Evolutionary conservation across 2,888 invertebrate species (phyloP).

Genomic region (Nemoura dubitans): DNA sequence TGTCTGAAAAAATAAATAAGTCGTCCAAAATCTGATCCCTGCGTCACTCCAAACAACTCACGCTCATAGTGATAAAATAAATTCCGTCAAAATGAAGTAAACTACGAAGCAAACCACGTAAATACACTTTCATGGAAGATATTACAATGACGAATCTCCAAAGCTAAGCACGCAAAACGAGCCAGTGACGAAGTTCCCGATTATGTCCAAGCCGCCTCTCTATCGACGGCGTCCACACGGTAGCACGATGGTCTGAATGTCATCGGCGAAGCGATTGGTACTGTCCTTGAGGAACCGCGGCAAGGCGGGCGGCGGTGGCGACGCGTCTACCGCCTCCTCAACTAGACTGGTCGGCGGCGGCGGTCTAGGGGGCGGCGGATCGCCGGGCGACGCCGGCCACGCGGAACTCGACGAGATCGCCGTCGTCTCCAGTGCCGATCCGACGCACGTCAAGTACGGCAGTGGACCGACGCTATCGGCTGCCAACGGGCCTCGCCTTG

Average conservation of each 20-base stretch:
- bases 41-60: neutral
- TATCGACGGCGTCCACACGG: neutral
- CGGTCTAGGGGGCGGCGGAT: constrained; percentile 14
- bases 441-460: constrained; percentile 66
- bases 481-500: constrained; percentile 69
- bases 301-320: constrained; percentile 55
- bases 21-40: neutral
- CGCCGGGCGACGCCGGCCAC: constrained; percentile 22
- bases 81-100: too few species aligned
- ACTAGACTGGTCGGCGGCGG: constrained; percentile 47
- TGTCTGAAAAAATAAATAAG: neutral
- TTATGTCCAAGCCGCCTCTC: neutral
- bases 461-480: constrained; percentile 64
- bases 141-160: too few species aligned
- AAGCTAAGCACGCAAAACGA: too few species aligned
- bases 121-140: too few species aligned
- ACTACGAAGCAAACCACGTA: too few species aligned
- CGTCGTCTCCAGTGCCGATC: constrained; percentile 69
- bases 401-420: constrained; percentile 73
- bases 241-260: constrained; percentile 58
- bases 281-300: constrained; percentile 67
- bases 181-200: too few species aligned
- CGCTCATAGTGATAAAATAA: too few species aligned
- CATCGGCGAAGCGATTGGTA: constrained; percentile 71
- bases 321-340: constrained; percentile 47